phyloP scores from a whole-genome alignment of 2,113 vertebrate species.

The Sialia sialis region DNA sequence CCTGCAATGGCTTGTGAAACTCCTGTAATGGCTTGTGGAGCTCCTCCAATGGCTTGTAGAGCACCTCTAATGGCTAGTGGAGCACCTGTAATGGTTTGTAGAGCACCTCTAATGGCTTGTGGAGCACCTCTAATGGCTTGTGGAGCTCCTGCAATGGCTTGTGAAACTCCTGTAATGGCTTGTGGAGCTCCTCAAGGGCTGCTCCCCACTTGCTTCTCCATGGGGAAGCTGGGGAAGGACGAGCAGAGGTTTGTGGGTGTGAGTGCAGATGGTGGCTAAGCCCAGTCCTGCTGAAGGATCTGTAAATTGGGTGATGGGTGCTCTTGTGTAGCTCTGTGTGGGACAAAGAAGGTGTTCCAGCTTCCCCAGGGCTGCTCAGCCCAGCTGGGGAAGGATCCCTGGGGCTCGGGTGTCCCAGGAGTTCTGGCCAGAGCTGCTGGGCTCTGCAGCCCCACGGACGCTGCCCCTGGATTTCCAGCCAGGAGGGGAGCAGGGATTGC shows the following conservation, averaged over 20 bases:
- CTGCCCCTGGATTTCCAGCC: fast-evolving
- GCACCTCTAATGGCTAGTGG: not conserved
- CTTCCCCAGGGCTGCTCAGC: not conserved
- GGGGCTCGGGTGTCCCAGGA: fast-evolving
- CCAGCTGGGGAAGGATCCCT: not conserved
- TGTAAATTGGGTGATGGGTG: fast-evolving
- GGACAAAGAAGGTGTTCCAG: not conserved
- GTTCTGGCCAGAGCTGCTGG: fast-evolving
- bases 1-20: too few relatives aligned
- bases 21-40: not conserved
- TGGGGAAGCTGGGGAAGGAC: not conserved
- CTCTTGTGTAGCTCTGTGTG: not conserved
- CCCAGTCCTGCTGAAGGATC: not conserved
- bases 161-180: not conserved
- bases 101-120: not conserved
- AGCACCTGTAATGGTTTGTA: not conserved
- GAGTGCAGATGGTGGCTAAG: not conserved
- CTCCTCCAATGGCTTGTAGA: not conserved
- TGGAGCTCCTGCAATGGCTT: not conserved
- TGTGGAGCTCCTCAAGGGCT: not conserved
- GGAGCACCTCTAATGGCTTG: not conserved
- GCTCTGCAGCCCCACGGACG: not conserved
- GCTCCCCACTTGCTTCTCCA: fast-evolving
- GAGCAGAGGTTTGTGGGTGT: fast-evolving
- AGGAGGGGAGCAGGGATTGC: not conserved